Percentiles rank a stretch among this genome's conserved stretches.
phyloP scores from a whole-genome alignment of 2,797 vertebrate genomes.

The Lutjanus campechanus region DNA sequence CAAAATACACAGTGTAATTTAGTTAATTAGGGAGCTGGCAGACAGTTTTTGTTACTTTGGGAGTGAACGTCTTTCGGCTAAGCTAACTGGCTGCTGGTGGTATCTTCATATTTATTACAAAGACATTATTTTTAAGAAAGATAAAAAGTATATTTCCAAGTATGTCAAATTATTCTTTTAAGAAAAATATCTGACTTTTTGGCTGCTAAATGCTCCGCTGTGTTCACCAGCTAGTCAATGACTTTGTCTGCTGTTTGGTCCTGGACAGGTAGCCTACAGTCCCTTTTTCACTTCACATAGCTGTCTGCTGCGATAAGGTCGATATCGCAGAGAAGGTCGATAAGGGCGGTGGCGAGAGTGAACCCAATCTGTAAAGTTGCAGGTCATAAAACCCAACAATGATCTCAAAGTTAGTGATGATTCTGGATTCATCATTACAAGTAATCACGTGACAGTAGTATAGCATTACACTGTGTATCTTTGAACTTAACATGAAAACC shows the following conservation, averaged over 20 bases:
- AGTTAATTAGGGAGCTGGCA: too few species aligned
- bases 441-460: background rate
- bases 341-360: background rate
- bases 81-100: too few species aligned
- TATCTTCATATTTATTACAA: too few species aligned
- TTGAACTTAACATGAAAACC: conserved; percentile 20
- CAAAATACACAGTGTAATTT: too few species aligned
- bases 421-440: background rate
- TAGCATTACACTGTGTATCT: conserved; percentile 39
- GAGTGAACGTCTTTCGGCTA: too few species aligned
- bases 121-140: too few species aligned
- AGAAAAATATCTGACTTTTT: background rate
- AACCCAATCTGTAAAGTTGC: background rate
- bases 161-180: too few species aligned
- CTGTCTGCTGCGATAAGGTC: background rate
- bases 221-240: background rate
- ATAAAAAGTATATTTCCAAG: too few species aligned
- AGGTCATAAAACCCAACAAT: background rate
- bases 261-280: background rate
- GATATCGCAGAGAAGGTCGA: background rate
- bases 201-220: background rate
- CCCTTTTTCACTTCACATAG: background rate
- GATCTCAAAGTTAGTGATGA: background rate
- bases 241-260: background rate
- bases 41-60: too few species aligned